phyloP scores from a whole-genome alignment of 1,140 invertebrate genomes.

The Pseudomyrmex gracilis region DNA sequence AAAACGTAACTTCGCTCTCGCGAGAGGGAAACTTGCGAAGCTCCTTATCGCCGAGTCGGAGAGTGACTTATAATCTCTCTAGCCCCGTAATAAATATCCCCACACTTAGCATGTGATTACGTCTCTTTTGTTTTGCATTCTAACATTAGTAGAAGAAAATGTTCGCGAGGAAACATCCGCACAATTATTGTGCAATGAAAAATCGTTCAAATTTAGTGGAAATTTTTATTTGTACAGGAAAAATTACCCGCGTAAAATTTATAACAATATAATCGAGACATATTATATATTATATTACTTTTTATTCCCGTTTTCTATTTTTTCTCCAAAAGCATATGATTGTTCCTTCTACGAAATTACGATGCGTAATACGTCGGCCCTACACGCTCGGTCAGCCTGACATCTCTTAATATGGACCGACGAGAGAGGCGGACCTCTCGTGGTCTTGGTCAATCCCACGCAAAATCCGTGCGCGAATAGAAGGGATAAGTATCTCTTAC shows the following conservation, averaged over 20 bases:
- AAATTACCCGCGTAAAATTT: neutral
- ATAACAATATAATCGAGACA: neutral
- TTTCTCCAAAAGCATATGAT: neutral
- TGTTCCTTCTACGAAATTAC: neutral
- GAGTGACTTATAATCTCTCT: no score
- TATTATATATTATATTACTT: no score
- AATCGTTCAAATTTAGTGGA: neutral
- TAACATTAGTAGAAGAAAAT: neutral
- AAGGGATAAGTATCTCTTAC: conserved; percentile 64
- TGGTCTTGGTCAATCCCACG: conserved; percentile 65
- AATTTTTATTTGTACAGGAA: neutral
- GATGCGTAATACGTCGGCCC: conserved; percentile 18
- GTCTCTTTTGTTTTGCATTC: no score
- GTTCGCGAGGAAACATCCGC: no score
- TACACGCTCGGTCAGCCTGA: conserved; percentile 15
- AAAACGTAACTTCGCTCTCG: neutral
- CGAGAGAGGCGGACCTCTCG: conserved; percentile 14
- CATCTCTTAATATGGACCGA: conserved; percentile 63
- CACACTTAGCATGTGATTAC: no score
- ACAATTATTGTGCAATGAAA: no score
- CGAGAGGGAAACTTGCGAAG: neutral
- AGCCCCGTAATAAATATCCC: no score
- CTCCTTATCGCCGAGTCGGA: no score
- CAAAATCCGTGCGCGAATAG: conserved; percentile 47
- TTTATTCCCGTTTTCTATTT: neutral